These are phyloP conservation scores for Gonioctena quinquepunctata DNA, from an alignment of 1,140 invertebrate genomes.

Conservation along the genomic window DNA sequence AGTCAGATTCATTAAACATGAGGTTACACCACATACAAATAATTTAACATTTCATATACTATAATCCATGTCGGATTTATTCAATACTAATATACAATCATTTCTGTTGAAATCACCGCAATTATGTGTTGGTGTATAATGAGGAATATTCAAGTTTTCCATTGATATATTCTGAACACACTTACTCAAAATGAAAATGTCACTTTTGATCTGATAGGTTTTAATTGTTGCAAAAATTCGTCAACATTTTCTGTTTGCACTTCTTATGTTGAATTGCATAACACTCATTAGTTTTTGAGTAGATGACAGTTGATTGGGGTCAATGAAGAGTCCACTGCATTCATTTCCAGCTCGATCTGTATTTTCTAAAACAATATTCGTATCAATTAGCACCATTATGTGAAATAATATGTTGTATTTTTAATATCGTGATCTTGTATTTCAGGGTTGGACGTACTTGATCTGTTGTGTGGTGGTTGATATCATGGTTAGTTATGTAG, in stretches of 20 bases:
- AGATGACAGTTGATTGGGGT: neutral
- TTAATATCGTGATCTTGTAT: neutral
- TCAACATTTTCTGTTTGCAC: neutral
- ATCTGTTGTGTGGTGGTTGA: neutral
- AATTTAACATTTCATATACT: neutral
- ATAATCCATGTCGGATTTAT: neutral
- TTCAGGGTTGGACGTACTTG: neutral
- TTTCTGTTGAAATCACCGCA: neutral
- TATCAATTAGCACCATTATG: neutral
- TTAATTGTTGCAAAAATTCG: neutral
- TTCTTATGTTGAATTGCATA: no score
- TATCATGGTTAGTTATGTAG: neutral
- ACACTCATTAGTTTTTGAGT: neutral
- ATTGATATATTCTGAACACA: neutral
- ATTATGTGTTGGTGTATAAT: no score
- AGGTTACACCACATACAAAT: neutral
- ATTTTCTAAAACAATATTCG: neutral
- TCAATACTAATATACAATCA: neutral
- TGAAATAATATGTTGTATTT: neutral
- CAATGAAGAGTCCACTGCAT: neutral
- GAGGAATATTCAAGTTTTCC: neutral
- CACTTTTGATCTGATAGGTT: no score
- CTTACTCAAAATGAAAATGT: neutral
- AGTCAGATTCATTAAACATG: neutral
- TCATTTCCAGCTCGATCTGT: neutral